phyloP scores from a whole-genome alignment of 2,888 invertebrate species.

The Stegophylla sp. region DNA sequence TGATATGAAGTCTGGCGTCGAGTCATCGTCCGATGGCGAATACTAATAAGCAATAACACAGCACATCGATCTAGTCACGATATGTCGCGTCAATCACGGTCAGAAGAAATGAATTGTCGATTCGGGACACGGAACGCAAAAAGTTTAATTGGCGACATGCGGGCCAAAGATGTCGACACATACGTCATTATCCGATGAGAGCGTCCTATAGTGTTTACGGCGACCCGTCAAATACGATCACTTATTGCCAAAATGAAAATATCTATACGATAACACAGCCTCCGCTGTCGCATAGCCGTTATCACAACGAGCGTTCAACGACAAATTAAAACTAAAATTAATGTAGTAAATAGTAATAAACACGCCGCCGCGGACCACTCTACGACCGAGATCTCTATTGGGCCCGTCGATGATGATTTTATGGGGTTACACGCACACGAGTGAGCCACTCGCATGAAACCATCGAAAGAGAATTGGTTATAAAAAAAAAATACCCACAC shows the following conservation, averaged over 20 bases:
- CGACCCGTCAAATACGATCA: too few species aligned
- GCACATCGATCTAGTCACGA: slow-evolving; percentile 1
- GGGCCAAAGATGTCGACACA: background rate
- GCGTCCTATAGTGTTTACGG: too few species aligned
- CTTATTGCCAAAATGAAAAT: too few species aligned
- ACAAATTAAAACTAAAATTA: too few species aligned
- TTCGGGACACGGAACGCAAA: background rate
- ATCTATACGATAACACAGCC: too few species aligned
- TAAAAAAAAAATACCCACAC: background rate
- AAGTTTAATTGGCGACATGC: slow-evolving; percentile 1
- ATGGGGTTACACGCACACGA: background rate
- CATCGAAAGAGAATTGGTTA: background rate
- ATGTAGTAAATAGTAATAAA: too few species aligned
- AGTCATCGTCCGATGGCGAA: background rate
- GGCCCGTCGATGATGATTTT: slow-evolving; percentile 25
- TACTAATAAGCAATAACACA: background rate
- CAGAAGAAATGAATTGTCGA: background rate
- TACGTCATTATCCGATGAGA: too few species aligned
- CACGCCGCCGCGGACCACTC: background rate
- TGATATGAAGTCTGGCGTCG: background rate
- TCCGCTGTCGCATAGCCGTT: background rate
- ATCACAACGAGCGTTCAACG: background rate
- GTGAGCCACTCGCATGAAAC: slow-evolving; percentile 9
- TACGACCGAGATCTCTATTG: background rate
- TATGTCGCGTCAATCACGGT: background rate